Percentiles rank a stretch among this genome's conserved stretches.
Evolutionary conservation across 2,797 vertebrate species (phyloP).

Genomic region (Carcharodon carcharias): DNA sequence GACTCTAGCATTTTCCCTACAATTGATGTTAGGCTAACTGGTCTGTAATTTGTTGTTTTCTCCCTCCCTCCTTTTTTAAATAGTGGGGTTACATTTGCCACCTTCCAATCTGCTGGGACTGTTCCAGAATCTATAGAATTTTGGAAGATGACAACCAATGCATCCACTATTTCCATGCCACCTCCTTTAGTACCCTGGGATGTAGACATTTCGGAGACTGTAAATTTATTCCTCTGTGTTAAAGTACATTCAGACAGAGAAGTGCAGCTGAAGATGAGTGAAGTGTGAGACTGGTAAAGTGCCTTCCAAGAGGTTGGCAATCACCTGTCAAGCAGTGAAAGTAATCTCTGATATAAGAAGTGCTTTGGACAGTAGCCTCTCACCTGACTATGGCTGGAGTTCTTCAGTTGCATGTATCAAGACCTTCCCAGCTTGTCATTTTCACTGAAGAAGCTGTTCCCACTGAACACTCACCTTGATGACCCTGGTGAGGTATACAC

Average conservation of each 20-base stretch:
- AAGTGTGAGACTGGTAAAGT: neutral
- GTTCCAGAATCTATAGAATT: too few species aligned
- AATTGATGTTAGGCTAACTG: too few species aligned
- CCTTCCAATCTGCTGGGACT: too few species aligned
- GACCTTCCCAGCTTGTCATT: neutral
- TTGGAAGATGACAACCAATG: too few species aligned
- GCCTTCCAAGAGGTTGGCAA: neutral
- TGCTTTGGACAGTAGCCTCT: neutral
- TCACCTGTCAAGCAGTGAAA: neutral
- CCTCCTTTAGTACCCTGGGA: too few species aligned
- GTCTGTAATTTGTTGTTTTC: too few species aligned
- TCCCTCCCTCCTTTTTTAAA: too few species aligned
- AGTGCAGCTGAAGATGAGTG: neutral
- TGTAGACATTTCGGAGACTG: too few species aligned
- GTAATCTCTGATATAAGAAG: neutral
- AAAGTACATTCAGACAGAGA: neutral
- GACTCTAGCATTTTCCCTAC: too few species aligned
- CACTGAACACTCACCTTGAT: neutral
- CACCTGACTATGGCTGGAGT: neutral
- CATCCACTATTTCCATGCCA: too few species aligned
- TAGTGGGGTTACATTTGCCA: too few species aligned
- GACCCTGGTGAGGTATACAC: neutral
- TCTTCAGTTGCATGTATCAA: neutral
- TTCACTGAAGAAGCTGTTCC: neutral
- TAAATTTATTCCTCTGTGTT: too few species aligned